Percentiles rank a stretch among this genome's conserved stretches.
Conservation (phyloP, 2,113 vertebrate species). For the Phasianus colchicus region DNA sequence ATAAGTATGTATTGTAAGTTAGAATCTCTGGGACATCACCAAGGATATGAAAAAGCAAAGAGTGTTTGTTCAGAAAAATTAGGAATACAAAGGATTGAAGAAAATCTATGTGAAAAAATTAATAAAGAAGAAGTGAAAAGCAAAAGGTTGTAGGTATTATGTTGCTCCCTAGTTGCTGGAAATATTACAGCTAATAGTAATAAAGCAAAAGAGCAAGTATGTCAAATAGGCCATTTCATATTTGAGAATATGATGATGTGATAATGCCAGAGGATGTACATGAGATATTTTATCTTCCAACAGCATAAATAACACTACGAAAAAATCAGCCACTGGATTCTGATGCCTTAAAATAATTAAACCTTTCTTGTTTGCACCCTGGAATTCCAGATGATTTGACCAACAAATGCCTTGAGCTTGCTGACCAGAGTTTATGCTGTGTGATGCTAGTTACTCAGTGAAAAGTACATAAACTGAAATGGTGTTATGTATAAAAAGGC, state of each 20-base stretch:
- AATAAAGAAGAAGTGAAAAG: background rate
- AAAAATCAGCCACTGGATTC: background rate
- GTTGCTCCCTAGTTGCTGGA: background rate
- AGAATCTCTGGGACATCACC: background rate
- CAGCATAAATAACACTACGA: background rate
- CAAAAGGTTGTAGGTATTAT: background rate
- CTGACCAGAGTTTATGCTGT: background rate
- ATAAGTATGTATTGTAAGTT: background rate
- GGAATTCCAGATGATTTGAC: background rate
- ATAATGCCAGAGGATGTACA: constrained; percentile 1
- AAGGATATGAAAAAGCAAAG: background rate
- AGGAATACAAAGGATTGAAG: background rate
- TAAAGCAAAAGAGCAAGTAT: background rate
- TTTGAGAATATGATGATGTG: constrained; percentile 3
- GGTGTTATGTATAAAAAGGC: background rate
- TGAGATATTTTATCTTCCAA: constrained; percentile 18
- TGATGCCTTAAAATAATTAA: constrained; percentile 3
- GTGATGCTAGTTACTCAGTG: background rate
- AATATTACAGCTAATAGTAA: constrained; percentile 14
- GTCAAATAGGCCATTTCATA: constrained; percentile 4
- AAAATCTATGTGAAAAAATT: background rate
- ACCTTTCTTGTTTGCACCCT: background rate
- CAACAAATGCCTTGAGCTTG: background rate
- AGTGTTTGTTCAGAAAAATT: background rate
- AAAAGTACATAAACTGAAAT: background rate